A percentile compares a stretch with the other conserved stretches of the same genome.
Conservation (phyloP, 2,113 vertebrate genomes). For the Rattus rattus region DNA sequence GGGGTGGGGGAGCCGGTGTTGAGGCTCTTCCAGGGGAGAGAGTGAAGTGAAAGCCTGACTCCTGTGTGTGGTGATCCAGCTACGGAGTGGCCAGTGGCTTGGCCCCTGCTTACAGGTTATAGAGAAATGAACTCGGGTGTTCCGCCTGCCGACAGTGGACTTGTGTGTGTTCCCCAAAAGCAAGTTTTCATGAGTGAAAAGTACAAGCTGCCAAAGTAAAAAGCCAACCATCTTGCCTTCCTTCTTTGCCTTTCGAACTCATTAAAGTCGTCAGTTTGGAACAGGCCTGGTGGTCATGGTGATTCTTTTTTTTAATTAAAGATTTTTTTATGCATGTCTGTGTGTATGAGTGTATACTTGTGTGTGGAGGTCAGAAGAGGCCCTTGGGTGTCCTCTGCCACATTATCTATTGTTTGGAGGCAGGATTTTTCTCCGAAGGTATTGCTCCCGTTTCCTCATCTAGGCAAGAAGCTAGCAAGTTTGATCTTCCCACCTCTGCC, state of each 20-base stretch:
- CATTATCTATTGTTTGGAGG: not conserved
- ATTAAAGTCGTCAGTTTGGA: conserved; percentile 47
- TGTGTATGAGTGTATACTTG: not conserved
- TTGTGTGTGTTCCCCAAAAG: not conserved
- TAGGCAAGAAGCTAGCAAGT: not conserved
- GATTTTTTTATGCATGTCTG: not conserved
- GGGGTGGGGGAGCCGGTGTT: not conserved
- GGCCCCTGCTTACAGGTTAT: not conserved
- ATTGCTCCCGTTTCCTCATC: not conserved
- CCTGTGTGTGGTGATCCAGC: rapidly evolving
- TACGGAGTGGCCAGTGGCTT: not conserved
- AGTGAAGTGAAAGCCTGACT: not conserved
- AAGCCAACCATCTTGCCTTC: conserved; percentile 37
- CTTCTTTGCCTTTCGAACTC: not conserved
- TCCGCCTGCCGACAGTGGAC: not conserved
- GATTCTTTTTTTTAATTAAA: not conserved
- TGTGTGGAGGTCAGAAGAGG: not conserved
- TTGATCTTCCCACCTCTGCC: no score
- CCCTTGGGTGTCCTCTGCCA: not conserved
- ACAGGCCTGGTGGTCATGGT: not conserved
- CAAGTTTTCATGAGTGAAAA: conserved; percentile 41
- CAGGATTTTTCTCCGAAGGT: not conserved
- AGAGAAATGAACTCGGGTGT: not conserved
- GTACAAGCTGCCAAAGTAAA: conserved; percentile 47
- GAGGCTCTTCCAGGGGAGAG: not conserved